These are phyloP conservation scores for Neoascia interrupta DNA, from an alignment of 2,888 invertebrate genomes.

Conservation along the genomic window DNA sequence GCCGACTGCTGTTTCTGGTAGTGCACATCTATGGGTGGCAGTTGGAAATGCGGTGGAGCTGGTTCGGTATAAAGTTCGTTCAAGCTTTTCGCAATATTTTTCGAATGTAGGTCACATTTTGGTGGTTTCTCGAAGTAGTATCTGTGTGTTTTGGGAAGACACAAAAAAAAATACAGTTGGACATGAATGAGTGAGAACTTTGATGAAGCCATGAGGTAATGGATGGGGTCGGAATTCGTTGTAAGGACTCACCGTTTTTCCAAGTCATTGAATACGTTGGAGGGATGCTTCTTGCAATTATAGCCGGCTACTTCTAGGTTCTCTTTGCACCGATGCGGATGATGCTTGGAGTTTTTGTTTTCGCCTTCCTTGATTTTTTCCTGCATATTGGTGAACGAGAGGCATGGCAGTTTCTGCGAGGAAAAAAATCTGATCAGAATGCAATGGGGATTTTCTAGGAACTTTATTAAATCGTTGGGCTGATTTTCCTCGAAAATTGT, in stretches of 20 bases:
- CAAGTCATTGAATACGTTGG: constrained; percentile 58
- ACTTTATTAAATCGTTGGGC: no score
- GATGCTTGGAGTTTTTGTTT: constrained; percentile 73
- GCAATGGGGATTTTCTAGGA: no score
- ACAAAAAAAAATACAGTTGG: background rate
- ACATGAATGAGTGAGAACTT: background rate
- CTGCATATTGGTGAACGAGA: constrained; percentile 74
- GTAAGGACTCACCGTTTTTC: constrained; percentile 61
- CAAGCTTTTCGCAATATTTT: constrained; percentile 78
- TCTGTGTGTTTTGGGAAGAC: constrained; percentile 67
- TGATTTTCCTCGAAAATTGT: no score
- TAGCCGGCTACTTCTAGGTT: constrained; percentile 72
- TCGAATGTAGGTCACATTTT: constrained; percentile 77
- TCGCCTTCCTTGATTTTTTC: constrained; percentile 75
- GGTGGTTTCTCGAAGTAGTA: constrained; percentile 78
- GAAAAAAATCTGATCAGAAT: no score
- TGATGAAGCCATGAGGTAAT: background rate
- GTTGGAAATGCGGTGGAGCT: constrained; percentile 65
- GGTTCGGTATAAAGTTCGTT: constrained; percentile 78
- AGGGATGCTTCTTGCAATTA: constrained; percentile 67
- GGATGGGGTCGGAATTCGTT: background rate
- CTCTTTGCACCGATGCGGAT: constrained; percentile 65
- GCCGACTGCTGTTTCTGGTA: constrained; percentile 59
- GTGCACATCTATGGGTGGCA: constrained; percentile 68
- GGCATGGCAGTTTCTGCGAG: constrained; percentile 76